Evolutionary conservation across 2,113 vertebrate genomes (phyloP).

Genomic region (Pundamilia nyererei): DNA sequence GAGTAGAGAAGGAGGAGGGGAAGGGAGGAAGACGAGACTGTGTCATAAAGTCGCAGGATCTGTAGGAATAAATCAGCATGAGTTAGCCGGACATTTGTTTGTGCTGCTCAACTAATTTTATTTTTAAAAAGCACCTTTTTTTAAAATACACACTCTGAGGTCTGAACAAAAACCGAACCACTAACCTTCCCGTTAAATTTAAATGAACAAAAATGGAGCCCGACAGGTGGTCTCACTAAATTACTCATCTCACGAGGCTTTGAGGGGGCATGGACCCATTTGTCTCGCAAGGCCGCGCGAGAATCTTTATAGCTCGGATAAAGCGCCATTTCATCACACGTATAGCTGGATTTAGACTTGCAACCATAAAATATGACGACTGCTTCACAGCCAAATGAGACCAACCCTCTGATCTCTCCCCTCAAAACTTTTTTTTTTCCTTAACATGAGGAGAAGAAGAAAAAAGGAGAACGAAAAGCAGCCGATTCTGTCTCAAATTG

Average conservation of each 20-base stretch:
- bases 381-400: background rate
- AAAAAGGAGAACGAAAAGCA: slow-evolving; percentile 14
- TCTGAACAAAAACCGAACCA: background rate
- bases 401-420: background rate
- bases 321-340: background rate
- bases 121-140: background rate
- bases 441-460: background rate
- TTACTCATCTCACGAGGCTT: background rate
- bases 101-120: background rate
- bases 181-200: background rate
- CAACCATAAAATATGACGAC: slow-evolving; percentile 17
- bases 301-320: background rate
- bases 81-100: background rate
- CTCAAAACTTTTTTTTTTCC: background rate
- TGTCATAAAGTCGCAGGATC: background rate
- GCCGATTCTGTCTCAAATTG: slow-evolving; percentile 45
- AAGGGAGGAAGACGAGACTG: background rate
- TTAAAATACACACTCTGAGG: background rate
- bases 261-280: background rate
- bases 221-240: background rate
- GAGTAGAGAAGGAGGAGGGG: background rate
- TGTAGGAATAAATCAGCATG: background rate
- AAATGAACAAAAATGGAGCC: background rate
- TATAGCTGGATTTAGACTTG: slow-evolving; percentile 2
- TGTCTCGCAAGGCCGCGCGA: background rate